Evolutionary conservation across 2,797 vertebrate species (phyloP).

Genomic region (Carcharodon carcharias): DNA sequence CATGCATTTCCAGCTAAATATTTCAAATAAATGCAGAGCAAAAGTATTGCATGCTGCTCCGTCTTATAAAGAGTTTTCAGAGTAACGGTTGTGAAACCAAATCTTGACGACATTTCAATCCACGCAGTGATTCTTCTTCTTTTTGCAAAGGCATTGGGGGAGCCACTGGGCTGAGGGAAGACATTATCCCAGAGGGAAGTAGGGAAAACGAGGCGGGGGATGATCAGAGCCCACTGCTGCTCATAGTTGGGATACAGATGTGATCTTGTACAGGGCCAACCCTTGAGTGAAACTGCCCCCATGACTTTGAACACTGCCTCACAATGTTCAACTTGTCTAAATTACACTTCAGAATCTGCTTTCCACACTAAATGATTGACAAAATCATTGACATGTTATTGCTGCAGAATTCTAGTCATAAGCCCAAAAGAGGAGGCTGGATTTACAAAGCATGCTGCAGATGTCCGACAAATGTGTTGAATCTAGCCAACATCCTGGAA

Average conservation of each 20-base stretch:
- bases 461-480: neutral
- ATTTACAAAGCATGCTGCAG: neutral
- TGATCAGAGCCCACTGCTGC: neutral
- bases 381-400: neutral
- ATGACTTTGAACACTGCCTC: no score
- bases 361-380: no score
- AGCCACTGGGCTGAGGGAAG: neutral
- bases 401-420: neutral
- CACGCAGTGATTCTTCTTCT: neutral
- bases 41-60: neutral
- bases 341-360: neutral
- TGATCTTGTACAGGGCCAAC: neutral
- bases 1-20: neutral
- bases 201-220: neutral
- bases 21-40: neutral
- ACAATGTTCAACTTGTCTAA: neutral
- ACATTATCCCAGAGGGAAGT: neutral
- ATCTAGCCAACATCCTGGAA: neutral
- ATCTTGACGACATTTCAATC: neutral
- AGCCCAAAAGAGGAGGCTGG: neutral
- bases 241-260: neutral
- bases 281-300: neutral
- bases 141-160: neutral
- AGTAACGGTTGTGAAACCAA: neutral
- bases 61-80: neutral